Percentiles rank a stretch among this genome's conserved stretches.
Conservation (phyloP, 2,888 invertebrate species). For the Abscondita cerata region DNA sequence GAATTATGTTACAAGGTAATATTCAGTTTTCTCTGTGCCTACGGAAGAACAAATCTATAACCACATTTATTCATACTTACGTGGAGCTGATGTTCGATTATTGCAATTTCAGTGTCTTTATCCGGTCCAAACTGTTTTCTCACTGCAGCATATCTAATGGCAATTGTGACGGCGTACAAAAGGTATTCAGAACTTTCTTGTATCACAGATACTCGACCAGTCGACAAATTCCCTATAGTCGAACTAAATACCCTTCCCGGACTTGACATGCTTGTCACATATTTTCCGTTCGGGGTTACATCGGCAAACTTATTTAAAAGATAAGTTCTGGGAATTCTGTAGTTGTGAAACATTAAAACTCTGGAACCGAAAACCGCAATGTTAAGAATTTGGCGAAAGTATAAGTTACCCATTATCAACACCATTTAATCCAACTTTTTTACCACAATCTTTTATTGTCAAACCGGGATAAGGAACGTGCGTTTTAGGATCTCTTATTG, state of each 20-base stretch:
- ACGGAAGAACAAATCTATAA: too few species aligned
- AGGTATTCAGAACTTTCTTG: constrained; percentile 70
- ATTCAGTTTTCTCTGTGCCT: too few species aligned
- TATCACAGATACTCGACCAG: constrained; percentile 80
- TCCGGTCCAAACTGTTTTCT: constrained; percentile 73
- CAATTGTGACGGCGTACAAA: constrained; percentile 76
- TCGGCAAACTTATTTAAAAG: constrained; percentile 89
- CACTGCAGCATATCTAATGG: constrained; percentile 80
- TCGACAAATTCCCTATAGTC: constrained; percentile 84
- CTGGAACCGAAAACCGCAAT: constrained; percentile 58
- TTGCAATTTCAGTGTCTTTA: constrained; percentile 70
- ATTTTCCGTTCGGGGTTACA: constrained; percentile 85
- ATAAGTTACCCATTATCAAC: constrained; percentile 86
- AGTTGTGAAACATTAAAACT: constrained; percentile 86
- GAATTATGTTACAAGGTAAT: too few species aligned
- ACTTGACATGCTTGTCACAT: constrained; percentile 87
- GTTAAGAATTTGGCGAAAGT: constrained; percentile 14
- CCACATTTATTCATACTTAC: too few species aligned
- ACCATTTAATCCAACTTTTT: constrained; percentile 89
- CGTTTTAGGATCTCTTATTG: constrained; percentile 79
- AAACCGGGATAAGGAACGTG: constrained; percentile 82
- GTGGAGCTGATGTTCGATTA: constrained; percentile 84
- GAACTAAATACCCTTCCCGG: constrained; percentile 85
- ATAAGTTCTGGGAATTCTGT: constrained; percentile 84
- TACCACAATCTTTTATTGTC: constrained; percentile 91